Base-by-base conservation (phyloP, 1,140 invertebrate species). In the Drosophila asahinai region DNA sequence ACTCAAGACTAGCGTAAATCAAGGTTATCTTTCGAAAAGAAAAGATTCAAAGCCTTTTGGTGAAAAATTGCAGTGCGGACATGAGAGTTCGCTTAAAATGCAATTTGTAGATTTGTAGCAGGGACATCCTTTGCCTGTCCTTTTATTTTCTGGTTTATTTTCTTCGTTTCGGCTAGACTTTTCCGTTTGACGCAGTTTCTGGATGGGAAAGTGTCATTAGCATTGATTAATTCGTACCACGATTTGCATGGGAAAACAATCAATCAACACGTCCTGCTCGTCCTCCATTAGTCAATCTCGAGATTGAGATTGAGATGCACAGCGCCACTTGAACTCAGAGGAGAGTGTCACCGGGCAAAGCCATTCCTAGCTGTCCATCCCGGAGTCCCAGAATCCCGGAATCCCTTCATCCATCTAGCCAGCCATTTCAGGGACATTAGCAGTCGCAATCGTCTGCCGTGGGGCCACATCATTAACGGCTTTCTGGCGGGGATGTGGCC, bases 231-330 rank as follows among this genome's bases (percentile, higher is more conserved):
- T 92, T 92, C 86, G 83, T 91, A 77, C 73, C 73, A 62, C 81
- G 74, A 92, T 92, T 92, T 92, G 92, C 91, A 92, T 92, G 87
- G 78, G 55, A 86, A 92, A 92, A 92, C 86, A 92, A 92, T 92
- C 91, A 92, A 92, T 92, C 91, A 92, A 91, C 87, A 74, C 72
- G 83, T 86, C 79, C 76, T 65, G 70, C 78, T 59, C 66, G 71
- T 57, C 71, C 80, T 70, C 76, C 86, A 90, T 90, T 90, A 90
- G 81, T 90, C 86, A 90, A 90, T 90, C 86, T 75, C 58, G 72
- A 90, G 86, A 83, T 87, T 83, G 74, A 86, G 84, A 90, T 90
- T 80, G 75, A 89, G 86, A 81, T 82, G 76, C 80, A 81, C 80
- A 84, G 75, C 51, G 77, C 79, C 51, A 71, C 81, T 81, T 84